Evolutionary conservation across 2,797 vertebrate species (phyloP), one percentile per base, ranked within the genome.

Genomic region (Tamandua tetradactyla): DNA sequence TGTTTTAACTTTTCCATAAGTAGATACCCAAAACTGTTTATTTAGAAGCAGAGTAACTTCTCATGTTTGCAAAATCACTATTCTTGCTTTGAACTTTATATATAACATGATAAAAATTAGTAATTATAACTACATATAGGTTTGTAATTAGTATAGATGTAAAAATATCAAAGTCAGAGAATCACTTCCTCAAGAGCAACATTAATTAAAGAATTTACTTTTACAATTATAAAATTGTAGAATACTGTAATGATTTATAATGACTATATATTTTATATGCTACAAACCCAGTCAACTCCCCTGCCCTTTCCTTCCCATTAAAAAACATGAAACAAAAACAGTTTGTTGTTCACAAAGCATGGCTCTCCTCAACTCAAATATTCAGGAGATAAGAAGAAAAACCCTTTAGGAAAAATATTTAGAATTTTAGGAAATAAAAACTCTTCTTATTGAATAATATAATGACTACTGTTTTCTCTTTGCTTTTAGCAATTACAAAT

Each of bases 151-250:
- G 35, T 78, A 92, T 17, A 71, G 52, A 83, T 52, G 74, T 0
- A 95, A 72, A 96, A 94, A 91, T n/a, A n/a, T 64, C 52, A 72
- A 86, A 47, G 40, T 89, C 55, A 69, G 27, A 89, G 61, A 94
- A 80, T 93, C 49, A 94, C 9, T 95, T 89, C 20, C 20, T 95
- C 35, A 25, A 93, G 66, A 23, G 81, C 40, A 83, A 11, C 40
- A 59, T 95, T 90, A 61, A 59, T 95, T 90, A 61, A 85, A 75
- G 15, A 75, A 71, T 49, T 71, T 84, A 59, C 55, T 88, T 89
- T 74, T 72, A 85, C 2, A 82, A 3, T 37, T 92, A 66, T 14
- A 20, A 32, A 94, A 69, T 66, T 35, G 35, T 1, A 90, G 74
- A 90, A 95, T 52, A 81, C 9, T 69, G 0, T 80, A 89, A 92